Base-by-base conservation (phyloP, 2,113 vertebrate genomes). In the Passer domesticus region DNA sequence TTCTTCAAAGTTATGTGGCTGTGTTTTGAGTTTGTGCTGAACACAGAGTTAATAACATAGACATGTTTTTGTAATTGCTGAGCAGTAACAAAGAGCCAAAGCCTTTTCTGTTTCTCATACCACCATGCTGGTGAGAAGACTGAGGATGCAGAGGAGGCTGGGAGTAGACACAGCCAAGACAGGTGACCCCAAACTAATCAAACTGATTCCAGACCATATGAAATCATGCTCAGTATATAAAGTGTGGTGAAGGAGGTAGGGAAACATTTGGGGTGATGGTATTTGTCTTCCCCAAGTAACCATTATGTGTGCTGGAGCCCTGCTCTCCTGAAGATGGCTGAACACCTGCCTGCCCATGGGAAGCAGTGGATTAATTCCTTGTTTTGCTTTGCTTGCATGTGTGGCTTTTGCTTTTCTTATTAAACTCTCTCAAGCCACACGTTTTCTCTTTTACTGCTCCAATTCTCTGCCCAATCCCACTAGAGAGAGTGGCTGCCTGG, bases 61-160 rank as follows among this genome's bases (percentile, higher is more conserved):
- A 50, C 44, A n/a, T 52, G 33, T 46, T 82, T 89, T 59, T 73
- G 15, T 67, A 25, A 39, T 28, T 82, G 44, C 52, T 67, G 46
- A 46, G 44, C 46, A 52, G 33, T 19, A 39, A 28, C 23, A 60
- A 41, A 67, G 22, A 82, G 28, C 33, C 39, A n/a, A 74, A 58
- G 33, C 44, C 8, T 46, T 52, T 66, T 67, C 33, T 39, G 44
- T 23, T 52, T 60, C 46, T 59, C 20, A 15, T 52, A 20, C 7
- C 17, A 66, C 16, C 39, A 47, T 0, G 0, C 24, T 53, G 30
- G 53, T 0, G 0, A 67, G 39, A 41, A 59, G 19, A 33, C 23
- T 30, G 16, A 25, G 15, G 20, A 7, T 46, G n/a, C 11, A 68
- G 13, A 52, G 46, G 46, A 46, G 15, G 15, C 15, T 60, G 39